Base-by-base conservation (phyloP, 2,113 vertebrate genomes). In the Crotophaga sulcirostris region DNA sequence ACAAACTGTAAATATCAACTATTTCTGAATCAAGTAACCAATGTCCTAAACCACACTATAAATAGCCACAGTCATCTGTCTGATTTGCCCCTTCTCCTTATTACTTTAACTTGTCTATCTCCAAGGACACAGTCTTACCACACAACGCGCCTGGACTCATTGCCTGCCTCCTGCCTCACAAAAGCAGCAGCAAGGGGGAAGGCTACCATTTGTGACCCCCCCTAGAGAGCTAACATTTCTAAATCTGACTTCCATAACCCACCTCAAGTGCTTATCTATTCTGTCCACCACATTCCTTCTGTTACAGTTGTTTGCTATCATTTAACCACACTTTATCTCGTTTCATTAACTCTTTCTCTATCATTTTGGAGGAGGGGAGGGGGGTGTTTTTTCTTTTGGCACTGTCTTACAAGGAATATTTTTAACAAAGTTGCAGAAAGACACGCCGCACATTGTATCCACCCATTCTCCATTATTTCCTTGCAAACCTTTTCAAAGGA, bases 1-100 rank as follows among this genome's bases (percentile, higher is more conserved):
- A 92, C 88, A 89, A 96, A 93, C 52, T 82, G 90, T 90, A 97
- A 94, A 94, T 93, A 96, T 74, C 90, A 95, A 93, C 88, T 92
- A 77, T 86, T 93, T 97, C 72, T 95, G 94, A 94, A 75, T 81
- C 79, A 68, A 90, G 80, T 76, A 91, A 93, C 52, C 11, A 90
- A 63, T 47, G 86, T 90, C 94, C 90, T 87, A 93, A 95, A 96
- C 62, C 52, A 84, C 25, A n/a, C 91, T 95, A 97, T 86, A 94
- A 97, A 96, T 96, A 97, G 88, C 40, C 63, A 73, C n/a, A 56
- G 93, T 88, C 93, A 94, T 96, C 90, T 94, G 94, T 83, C 69
- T 54, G 83, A 84, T 72, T 81, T 93, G 76, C 93, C 96, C 93
- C 94, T 91, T 96, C 94, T 96, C 93, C 94, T 90, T 63, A 24